phyloP scores from a whole-genome alignment of 1,140 invertebrate species.

The Geopemphigus sp. region DNA sequence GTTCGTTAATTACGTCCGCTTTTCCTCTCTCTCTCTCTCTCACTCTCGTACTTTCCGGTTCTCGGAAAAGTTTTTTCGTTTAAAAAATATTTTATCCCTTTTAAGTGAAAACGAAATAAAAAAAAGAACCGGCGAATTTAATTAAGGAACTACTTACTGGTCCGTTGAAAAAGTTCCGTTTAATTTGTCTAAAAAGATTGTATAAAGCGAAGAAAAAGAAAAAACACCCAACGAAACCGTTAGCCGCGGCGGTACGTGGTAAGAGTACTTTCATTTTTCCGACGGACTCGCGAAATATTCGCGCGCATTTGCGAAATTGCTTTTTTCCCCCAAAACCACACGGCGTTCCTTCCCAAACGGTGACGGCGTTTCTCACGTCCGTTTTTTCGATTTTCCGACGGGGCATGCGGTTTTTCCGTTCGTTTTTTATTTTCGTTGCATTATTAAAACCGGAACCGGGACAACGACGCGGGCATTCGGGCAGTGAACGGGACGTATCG shows the following conservation, averaged over 20 bases:
- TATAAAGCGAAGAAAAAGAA: not conserved
- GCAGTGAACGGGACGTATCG: too few relatives aligned
- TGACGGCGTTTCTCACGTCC: too few relatives aligned
- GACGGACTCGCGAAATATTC: not conserved
- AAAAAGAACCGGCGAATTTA: not conserved
- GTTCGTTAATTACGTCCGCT: not conserved
- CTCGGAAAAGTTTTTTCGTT: not conserved
- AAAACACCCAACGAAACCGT: not conserved
- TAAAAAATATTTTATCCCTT: not conserved
- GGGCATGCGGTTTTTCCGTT: too few relatives aligned
- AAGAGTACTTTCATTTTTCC: too few relatives aligned
- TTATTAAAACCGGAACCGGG: too few relatives aligned
- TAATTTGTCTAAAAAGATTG: not conserved
- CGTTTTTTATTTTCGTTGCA: too few relatives aligned
- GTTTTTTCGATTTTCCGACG: too few relatives aligned
- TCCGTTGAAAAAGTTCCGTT: slow-evolving; percentile 4
- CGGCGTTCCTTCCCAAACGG: too few relatives aligned
- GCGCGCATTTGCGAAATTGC: not conserved
- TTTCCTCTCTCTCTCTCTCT: too few relatives aligned
- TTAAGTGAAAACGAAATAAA: not conserved
- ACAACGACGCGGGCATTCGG: too few relatives aligned
- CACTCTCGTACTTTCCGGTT: not conserved
- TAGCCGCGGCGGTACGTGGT: not conserved
- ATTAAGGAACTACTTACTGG: not conserved
- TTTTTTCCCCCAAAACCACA: not conserved